Base-by-base conservation (phyloP, 2,888 invertebrate genomes). In the Mylabris sibirica region DNA sequence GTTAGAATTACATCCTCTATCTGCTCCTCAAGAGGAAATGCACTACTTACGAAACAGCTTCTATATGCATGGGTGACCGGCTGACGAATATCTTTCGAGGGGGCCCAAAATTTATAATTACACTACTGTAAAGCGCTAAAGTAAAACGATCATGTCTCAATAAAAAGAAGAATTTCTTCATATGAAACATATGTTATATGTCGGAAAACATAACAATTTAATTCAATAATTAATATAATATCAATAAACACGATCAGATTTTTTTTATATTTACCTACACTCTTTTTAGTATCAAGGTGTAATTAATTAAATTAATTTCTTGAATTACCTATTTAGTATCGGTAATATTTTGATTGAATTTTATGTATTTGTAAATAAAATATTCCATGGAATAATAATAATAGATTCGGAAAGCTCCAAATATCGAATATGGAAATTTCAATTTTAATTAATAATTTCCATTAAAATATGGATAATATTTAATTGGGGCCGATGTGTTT, bases 401-500 rank as follows among this genome's bases (percentile, higher is more conserved):
- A 20, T 49, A 11, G 9, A 20, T 49, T 20, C 9, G 11, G 9
- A 49, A 20, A 49, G 49, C 9, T 49, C 20, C 9, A 20, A 20
- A 20, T 20, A 49, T 30, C 30, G 20, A 49, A 49, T 49, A 49
- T 20, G 8, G 49, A 20, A 9, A 6, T 22, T 49, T 20, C 49
- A 20, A 20, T 49, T 49, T 49, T 49, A 49, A 49, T 49, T 49
- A 49, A 20, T 20, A 49, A 49, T 49, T 49, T 49, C 49, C 20
- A 49, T 49, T 49, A 49, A 49, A 49, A 20, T 49, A 9, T 49
- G 8, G 9, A 20, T 49, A 49, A 49, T 49, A 49, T 49, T 49
- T 49, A 9, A 49, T 49, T 20, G 4, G 49, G 5, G 3, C 5
- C 1, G 17, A 49, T 6, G 17, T 41, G n/a, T n/a, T 41, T 17